phyloP scores from a whole-genome alignment of 2,888 invertebrate genomes.

The Polymixis lichenea region DNA sequence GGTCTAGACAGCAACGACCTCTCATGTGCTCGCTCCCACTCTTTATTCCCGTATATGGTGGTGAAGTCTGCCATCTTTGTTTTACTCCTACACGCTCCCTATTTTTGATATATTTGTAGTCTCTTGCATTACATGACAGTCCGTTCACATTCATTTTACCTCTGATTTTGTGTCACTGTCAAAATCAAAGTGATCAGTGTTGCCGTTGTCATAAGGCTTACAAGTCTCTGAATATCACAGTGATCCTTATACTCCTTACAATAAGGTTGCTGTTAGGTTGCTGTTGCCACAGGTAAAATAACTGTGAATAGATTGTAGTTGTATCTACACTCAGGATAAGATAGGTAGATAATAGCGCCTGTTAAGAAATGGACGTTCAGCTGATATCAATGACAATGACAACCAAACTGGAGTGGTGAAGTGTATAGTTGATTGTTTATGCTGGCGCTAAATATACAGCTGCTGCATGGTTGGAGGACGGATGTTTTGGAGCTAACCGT shows the following conservation, averaged over 20 bases:
- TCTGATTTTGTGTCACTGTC: too few relatives aligned
- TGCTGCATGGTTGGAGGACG: constrained; percentile 14
- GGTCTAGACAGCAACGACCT: not conserved
- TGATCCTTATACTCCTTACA: too few relatives aligned
- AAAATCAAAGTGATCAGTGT: too few relatives aligned
- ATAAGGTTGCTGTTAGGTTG: too few relatives aligned
- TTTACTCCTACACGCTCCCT: not conserved
- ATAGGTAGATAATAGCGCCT: not conserved
- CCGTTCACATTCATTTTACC: too few relatives aligned
- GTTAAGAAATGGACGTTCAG: not conserved
- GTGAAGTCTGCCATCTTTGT: not conserved
- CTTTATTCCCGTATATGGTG: not conserved
- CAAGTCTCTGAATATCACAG: too few relatives aligned
- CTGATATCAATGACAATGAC: constrained; percentile 1
- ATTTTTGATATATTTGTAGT: not conserved
- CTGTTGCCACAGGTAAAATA: too few relatives aligned
- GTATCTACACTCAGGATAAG: not conserved
- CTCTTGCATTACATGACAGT: not conserved
- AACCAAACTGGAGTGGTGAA: not conserved
- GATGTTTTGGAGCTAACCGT: constrained; percentile 34
- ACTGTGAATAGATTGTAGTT: not conserved
- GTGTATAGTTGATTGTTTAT: constrained; percentile 26
- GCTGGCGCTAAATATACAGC: not conserved
- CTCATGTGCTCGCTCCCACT: too few relatives aligned
- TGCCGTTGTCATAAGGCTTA: too few relatives aligned